phyloP scores from a whole-genome alignment of 2,888 invertebrate species.

The Ellobium chinense region DNA sequence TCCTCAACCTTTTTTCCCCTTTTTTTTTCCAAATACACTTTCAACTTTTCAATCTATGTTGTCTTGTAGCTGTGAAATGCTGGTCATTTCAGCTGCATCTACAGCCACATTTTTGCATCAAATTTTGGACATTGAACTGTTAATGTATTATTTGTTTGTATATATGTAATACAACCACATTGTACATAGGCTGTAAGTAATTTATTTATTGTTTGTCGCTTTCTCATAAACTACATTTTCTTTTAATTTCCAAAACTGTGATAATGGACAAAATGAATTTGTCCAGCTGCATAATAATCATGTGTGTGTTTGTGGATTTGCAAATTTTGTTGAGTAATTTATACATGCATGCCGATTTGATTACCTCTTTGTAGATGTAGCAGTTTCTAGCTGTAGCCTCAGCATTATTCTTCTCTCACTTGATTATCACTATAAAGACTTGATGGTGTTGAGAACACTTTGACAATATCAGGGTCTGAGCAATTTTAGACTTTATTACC shows the following conservation, averaged over 20 bases:
- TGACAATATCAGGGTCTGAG: too few relatives aligned
- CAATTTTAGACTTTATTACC: too few relatives aligned
- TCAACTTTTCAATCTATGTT: not conserved
- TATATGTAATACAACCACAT: not conserved
- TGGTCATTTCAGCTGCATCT: constrained; percentile 32
- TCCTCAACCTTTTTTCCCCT: not conserved
- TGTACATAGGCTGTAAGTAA: constrained; percentile 19
- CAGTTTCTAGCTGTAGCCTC: too few relatives aligned
- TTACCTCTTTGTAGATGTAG: too few relatives aligned
- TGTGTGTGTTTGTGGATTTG: too few relatives aligned
- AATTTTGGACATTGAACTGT: not conserved
- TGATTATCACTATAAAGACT: too few relatives aligned
- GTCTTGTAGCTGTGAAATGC: constrained; percentile 19
- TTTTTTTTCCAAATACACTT: not conserved
- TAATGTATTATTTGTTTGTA: not conserved
- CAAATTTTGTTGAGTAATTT: too few relatives aligned
- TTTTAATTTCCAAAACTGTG: constrained; percentile 18
- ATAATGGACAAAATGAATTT: constrained; percentile 7
- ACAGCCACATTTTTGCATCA: not conserved
- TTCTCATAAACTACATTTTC: not conserved
- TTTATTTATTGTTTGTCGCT: not conserved
- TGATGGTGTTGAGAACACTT: too few relatives aligned
- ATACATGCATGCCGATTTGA: too few relatives aligned
- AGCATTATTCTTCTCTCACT: too few relatives aligned
- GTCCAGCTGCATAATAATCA: not conserved